A percentile compares a stretch with the other conserved stretches of the same genome.
Conservation (phyloP, 2,888 invertebrate species). For the Tipula helvola region DNA sequence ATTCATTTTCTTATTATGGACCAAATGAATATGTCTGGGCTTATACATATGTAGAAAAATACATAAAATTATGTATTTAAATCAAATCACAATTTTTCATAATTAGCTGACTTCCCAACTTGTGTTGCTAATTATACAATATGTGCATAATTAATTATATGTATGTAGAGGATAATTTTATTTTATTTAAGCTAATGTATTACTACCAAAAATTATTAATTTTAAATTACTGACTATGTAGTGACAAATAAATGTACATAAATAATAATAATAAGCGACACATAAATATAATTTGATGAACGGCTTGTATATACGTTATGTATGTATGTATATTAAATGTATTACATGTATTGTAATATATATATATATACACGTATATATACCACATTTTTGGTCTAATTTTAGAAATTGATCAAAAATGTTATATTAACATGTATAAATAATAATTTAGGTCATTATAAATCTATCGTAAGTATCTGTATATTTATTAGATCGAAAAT, state of each 20-base stretch:
- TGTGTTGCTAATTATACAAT: neutral
- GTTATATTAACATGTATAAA: neutral
- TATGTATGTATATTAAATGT: no score
- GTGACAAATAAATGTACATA: neutral
- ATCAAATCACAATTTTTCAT: neutral
- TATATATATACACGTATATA: no score
- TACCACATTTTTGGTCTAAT: neutral
- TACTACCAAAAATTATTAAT: neutral
- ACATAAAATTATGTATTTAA: neutral
- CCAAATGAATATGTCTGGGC: no score
- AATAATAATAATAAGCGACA: neutral
- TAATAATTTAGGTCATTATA: neutral
- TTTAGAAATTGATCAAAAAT: neutral
- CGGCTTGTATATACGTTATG: neutral
- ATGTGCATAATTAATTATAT: no score
- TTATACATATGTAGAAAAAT: no score
- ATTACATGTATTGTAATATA: no score
- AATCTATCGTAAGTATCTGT: neutral
- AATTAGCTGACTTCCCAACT: neutral
- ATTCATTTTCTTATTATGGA: no score
- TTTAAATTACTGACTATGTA: neutral
- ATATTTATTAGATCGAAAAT: neutral
- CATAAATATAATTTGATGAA: neutral
- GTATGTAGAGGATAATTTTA: neutral
- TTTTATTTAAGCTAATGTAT: neutral